Conservation (phyloP, 2,888 invertebrate species). For the Diarsia mendica region DNA sequence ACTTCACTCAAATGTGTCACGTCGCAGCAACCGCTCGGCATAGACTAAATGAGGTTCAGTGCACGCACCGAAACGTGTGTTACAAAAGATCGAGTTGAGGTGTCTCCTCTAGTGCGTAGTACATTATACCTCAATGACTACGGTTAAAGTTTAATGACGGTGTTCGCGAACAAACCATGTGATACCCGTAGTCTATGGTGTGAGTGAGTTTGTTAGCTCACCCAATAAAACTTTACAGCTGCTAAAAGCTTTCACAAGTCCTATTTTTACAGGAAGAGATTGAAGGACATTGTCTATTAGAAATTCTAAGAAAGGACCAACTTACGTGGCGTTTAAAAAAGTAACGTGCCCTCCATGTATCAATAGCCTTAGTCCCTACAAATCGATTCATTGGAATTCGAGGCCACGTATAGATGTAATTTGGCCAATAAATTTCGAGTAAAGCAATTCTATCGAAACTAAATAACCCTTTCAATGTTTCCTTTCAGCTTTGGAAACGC, state of each 20-base stretch:
- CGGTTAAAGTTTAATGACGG: slow-evolving; percentile 58
- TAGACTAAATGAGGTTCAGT: too few species aligned
- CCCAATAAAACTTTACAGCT: slow-evolving; percentile 54
- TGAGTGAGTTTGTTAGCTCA: slow-evolving; percentile 49
- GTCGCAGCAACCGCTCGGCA: too few species aligned
- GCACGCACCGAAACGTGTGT: too few species aligned
- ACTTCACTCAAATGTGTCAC: too few species aligned
- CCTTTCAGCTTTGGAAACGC: slow-evolving; percentile 60
- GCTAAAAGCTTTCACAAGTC: slow-evolving; percentile 54
- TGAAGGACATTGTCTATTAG: not conserved
- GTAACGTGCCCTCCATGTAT: not conserved
- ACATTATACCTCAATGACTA: slow-evolving; percentile 42
- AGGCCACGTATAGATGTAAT: slow-evolving; percentile 49
- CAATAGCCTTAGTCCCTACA: slow-evolving; percentile 11
- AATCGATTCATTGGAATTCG: slow-evolving; percentile 49
- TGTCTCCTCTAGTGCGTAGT: too few species aligned
- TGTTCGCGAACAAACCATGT: slow-evolving; percentile 43
- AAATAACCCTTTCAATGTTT: slow-evolving; percentile 63
- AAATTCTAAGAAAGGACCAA: not conserved
- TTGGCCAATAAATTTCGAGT: slow-evolving; percentile 60
- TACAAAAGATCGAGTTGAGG: too few species aligned
- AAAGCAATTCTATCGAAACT: slow-evolving; percentile 60
- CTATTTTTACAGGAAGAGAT: slow-evolving; percentile 21
- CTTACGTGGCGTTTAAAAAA: not conserved
- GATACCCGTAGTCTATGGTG: slow-evolving; percentile 43